Base-by-base conservation (phyloP, 92 coral and sea anemone species). In the Umimayanthus kanabou region DNA sequence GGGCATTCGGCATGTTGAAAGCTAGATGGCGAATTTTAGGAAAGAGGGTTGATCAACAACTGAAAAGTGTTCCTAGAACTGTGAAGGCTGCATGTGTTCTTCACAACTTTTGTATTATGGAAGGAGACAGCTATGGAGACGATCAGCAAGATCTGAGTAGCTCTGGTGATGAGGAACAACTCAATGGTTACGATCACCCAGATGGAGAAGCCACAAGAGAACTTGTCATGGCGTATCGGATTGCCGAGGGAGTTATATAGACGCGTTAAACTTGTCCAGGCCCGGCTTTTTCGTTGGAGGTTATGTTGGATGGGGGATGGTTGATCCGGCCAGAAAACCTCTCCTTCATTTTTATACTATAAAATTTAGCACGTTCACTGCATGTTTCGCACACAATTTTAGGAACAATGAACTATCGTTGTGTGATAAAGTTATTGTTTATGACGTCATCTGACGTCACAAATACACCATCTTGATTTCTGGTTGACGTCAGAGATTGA, bases 171-270 rank as follows among this genome's bases (percentile, higher is more conserved):
- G 81, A 49, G n/a, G 40, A 23, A 16, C 37, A 77, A 23, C 55
- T 22, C 11, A n/a, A n/a, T 45, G 64, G 45, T 81, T n/a, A 58
- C 37, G 23, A 33, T 29, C 25, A 57, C 73, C 69, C 58, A 50
- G 64, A 22, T 57, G 85, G 85, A 25, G 85, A 42, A 29, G 71
- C 85, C 37, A 66, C 74, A 5, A 80, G 85, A 80, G 74, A 80
- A 80, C 49, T 80, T 66, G 39, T 55, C 74, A 66, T 57, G 72
- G 58, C 30, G 69, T 80, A 80, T 66, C 37, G 57, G 74, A 57
- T 80, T 80, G 85, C 47, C 74, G 72, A 53, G 73, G 73, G 73
- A 67, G 73, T n/a, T 67, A 67, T 67, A 67, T 67, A 67, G 73
- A 67, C 73, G 33, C 73, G 73, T 67, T 67, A 23, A 67, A 30